These are phyloP conservation scores for Leucoraja erinaceus DNA, from an alignment of 2,113 vertebrate genomes.

Conservation along the genomic window DNA sequence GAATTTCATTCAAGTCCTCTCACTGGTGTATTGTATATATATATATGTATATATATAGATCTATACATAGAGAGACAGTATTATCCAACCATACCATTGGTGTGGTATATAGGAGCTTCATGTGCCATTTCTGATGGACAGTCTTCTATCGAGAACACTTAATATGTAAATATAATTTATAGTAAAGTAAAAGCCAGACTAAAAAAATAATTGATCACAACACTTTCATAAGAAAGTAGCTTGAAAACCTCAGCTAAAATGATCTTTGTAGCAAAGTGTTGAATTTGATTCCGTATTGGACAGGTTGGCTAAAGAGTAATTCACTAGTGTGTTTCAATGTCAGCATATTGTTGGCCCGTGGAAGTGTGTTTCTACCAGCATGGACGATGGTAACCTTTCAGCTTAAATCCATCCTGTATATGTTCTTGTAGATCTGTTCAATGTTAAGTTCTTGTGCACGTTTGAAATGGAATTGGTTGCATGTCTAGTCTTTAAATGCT, in stretches of 20 bases:
- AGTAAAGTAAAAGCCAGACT: slow-evolving; percentile 50
- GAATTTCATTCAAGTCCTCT: slow-evolving; percentile 48
- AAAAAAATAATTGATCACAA: slow-evolving; percentile 46
- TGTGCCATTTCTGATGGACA: slow-evolving; percentile 54
- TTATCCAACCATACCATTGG: slow-evolving; percentile 46
- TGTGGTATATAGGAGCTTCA: slow-evolving; percentile 49
- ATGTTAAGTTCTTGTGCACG: slow-evolving; percentile 51
- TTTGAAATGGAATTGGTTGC: slow-evolving; percentile 58
- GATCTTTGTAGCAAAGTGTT: slow-evolving; percentile 59
- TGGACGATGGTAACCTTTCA: slow-evolving; percentile 49
- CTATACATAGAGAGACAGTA: slow-evolving; percentile 48
- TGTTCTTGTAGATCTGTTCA: slow-evolving; percentile 53
- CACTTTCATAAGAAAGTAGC: slow-evolving; percentile 59
- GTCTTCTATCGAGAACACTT: slow-evolving; percentile 49
- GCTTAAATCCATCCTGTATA: slow-evolving; percentile 56
- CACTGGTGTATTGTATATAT: slow-evolving; percentile 52
- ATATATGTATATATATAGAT: slow-evolving; percentile 45
- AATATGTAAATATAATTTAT: slow-evolving; percentile 50
- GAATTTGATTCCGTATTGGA: slow-evolving; percentile 58
- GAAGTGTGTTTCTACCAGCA: slow-evolving; percentile 53
- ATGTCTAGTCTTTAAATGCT: slow-evolving; percentile 59
- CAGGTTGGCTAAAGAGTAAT: slow-evolving; percentile 57
- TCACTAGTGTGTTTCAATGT: slow-evolving; percentile 46
- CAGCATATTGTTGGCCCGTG: slow-evolving; percentile 60
- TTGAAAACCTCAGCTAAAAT: slow-evolving; percentile 48